Evolutionary conservation across 2,113 vertebrate species (phyloP), one percentile per base, ranked within the genome.

Genomic region (Stegostoma tigrinum): DNA sequence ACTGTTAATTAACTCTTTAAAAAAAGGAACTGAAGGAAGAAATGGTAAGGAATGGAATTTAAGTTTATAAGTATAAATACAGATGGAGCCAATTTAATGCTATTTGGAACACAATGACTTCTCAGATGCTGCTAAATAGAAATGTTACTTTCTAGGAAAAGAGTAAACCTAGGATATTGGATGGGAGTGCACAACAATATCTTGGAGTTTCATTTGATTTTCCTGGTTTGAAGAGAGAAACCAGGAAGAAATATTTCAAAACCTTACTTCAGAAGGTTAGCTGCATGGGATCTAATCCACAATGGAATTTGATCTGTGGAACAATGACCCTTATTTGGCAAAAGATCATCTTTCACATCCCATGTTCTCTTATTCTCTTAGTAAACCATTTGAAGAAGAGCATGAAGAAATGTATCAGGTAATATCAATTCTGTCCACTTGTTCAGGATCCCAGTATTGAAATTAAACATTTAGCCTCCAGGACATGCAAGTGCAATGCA

Each of bases 51-150:
- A 48, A 72, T 95, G 52, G 30, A 68, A 95, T 15, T 72, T 45
- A 38, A 72, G 30, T 72, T 48, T 95, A 94, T 5, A 27, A 48
- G 27, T 23, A 48, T 30, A 72, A 75, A 24, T 52, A 95, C 42
- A 48, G 68, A 72, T 72, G 68, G 68, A 95, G n/a, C 12, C 52
- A 95, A 95, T 52, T 30, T 45, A 95, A 95, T 95, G 66, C 38
- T 70, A 27, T 94, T 67, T 94, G 66, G 38, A 45, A 70, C 8
- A 94, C 42, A 21, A 70, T 45, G 23, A n/a, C 23, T 93, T 64
- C 61, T 66, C 15, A 64, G 30, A 14, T 19, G 89, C 30, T 91
- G 34, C 89, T 3, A 55, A 48, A 52, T 14, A 24, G 21, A 94
- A 67, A 94, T 14, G n/a, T 21, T 30, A 90, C 30, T 48, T 48